phyloP scores from a whole-genome alignment of 2,888 invertebrate genomes.

The Xestoiulus laeticollis region DNA sequence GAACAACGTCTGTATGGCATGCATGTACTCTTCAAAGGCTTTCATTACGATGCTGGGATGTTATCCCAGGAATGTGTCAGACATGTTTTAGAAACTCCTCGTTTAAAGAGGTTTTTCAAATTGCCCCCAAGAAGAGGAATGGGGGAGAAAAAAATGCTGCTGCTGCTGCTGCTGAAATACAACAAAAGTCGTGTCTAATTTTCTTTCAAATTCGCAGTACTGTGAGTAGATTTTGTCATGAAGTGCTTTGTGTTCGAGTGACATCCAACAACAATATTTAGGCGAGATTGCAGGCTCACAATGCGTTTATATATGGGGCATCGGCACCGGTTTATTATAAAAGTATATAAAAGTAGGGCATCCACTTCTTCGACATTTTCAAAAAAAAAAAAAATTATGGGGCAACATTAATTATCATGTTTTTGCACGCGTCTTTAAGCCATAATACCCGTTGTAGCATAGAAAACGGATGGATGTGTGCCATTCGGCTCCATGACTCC shows the following conservation, averaged over 20 bases:
- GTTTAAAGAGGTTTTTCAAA: background rate
- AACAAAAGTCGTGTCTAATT: background rate
- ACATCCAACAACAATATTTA: background rate
- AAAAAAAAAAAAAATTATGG: background rate
- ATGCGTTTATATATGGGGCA: background rate
- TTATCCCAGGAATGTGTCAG: background rate
- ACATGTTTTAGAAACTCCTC: background rate
- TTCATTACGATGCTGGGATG: background rate
- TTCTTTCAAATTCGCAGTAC: background rate
- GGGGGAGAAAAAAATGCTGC: background rate
- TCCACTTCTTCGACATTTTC: background rate
- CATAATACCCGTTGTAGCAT: background rate
- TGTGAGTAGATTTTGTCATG: background rate
- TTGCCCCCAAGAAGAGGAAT: background rate
- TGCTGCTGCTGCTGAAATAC: background rate
- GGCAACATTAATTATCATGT: slow-evolving; percentile 41
- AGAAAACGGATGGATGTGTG: slow-evolving; percentile 25
- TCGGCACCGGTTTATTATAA: background rate
- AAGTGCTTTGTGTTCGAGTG: background rate
- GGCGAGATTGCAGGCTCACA: background rate
- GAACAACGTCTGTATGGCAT: background rate
- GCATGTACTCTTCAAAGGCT: background rate
- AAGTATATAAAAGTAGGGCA: background rate
- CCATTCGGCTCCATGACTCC: background rate
- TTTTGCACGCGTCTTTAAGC: background rate